These are phyloP conservation scores for Cyanoderma ruficeps DNA, from an alignment of 2,113 vertebrate genomes.

Conservation along the genomic window DNA sequence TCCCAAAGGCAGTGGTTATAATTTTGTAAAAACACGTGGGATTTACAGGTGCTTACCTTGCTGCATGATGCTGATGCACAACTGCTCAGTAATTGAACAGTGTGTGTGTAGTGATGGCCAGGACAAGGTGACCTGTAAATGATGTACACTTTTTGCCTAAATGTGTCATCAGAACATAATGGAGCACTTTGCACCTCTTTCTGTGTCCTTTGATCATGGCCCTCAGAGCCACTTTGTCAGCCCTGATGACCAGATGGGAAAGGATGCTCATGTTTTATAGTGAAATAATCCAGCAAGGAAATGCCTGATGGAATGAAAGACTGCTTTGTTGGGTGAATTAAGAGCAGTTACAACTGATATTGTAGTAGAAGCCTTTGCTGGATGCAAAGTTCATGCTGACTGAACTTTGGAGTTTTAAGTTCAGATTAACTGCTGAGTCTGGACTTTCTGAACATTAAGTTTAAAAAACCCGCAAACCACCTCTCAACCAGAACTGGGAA, in stretches of 20 bases:
- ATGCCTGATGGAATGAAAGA: neutral
- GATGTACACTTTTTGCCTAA: neutral
- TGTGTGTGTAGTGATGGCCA: neutral
- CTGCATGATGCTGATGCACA: neutral
- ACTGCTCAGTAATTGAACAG: neutral
- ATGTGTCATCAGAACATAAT: neutral
- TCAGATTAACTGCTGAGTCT: neutral
- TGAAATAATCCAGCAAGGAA: neutral
- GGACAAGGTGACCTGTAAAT: neutral
- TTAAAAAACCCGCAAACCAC: rapidly evolving
- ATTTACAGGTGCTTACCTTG: neutral
- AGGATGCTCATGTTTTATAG: neutral
- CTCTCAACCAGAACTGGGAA: neutral
- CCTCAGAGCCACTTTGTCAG: neutral
- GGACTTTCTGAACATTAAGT: neutral
- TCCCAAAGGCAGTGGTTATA: neutral
- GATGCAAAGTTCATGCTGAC: neutral
- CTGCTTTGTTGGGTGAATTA: neutral
- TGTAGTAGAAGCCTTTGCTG: neutral
- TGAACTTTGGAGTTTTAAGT: neutral
- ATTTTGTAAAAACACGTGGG: neutral
- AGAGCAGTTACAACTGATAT: neutral
- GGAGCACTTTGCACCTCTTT: neutral
- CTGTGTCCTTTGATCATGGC: neutral
- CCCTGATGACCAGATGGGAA: neutral